Percentiles rank a stretch among this genome's conserved stretches.
Evolutionary conservation across 2,113 vertebrate species (phyloP).

Genomic region (Phalacrocorax aristotelis): DNA sequence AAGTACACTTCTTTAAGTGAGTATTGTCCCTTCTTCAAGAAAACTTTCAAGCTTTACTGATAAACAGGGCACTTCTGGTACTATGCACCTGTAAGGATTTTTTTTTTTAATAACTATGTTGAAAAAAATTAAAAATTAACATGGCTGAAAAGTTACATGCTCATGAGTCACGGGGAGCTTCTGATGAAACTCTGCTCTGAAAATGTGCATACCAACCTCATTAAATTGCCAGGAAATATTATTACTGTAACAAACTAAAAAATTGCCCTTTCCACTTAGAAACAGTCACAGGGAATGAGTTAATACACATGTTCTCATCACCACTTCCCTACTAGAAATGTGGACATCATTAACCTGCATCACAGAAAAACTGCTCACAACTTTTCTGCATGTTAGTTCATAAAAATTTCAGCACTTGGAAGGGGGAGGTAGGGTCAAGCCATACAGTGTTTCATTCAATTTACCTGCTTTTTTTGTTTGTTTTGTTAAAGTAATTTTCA

Average conservation of each 20-base stretch:
- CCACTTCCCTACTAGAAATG: not conserved
- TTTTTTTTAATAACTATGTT: not conserved
- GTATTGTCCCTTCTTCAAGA: not conserved
- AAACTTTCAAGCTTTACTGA: not conserved
- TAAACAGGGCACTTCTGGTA: not conserved
- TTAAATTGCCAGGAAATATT: not conserved
- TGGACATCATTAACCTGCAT: not conserved
- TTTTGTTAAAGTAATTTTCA: not conserved
- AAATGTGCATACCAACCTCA: not conserved
- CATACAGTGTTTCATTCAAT: not conserved
- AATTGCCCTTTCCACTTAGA: not conserved
- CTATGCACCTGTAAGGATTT: rapidly evolving
- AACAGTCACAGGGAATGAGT: not conserved
- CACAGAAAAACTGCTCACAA: not conserved
- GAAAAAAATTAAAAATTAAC: not conserved
- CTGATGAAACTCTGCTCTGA: not conserved
- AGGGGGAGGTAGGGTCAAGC: not conserved
- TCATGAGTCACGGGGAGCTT: not conserved
- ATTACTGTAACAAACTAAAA: not conserved
- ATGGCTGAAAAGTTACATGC: not conserved
- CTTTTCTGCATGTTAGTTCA: not conserved
- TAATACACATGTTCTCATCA: not conserved
- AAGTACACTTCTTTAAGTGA: not conserved
- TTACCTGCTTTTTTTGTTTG: not conserved
- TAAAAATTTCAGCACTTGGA: not conserved